Percentiles rank a stretch among this genome's conserved stretches.
Conservation (phyloP, 2,113 vertebrate species). For the Prietella phreatophila region DNA sequence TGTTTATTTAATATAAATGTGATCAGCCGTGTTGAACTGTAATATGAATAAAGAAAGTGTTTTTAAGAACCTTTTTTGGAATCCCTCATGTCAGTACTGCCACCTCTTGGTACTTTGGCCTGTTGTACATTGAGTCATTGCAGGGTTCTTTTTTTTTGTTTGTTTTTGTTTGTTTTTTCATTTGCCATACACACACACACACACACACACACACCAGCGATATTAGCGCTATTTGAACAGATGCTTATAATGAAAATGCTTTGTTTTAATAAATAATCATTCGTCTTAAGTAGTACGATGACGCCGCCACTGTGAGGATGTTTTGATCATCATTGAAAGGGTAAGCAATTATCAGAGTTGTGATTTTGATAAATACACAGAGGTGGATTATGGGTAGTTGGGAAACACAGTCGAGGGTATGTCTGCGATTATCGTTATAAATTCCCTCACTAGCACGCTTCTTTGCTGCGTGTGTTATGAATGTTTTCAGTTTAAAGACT, state of each 20-base stretch:
- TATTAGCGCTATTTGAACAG: background rate
- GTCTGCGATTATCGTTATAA: background rate
- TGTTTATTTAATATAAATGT: background rate
- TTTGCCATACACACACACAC: too few species aligned
- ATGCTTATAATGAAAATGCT: background rate
- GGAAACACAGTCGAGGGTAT: background rate
- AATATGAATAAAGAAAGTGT: slow-evolving; percentile 43
- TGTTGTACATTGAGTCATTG: background rate
- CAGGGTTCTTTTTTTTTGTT: background rate
- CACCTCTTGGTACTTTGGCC: slow-evolving; percentile 18
- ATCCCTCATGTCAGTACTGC: background rate
- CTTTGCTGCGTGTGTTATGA: background rate
- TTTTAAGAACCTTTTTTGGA: background rate
- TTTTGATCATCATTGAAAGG: background rate
- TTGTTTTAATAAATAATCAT: background rate
- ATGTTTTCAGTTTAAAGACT: background rate
- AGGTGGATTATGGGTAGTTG: slow-evolving; percentile 12
- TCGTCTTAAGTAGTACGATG: background rate
- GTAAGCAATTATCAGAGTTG: background rate
- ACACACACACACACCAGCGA: background rate
- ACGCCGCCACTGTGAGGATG: background rate
- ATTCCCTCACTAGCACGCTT: background rate
- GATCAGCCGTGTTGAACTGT: slow-evolving; percentile 38
- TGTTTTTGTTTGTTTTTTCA: too few species aligned
- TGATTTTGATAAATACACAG: slow-evolving; percentile 3